Evolutionary conservation across 2,113 vertebrate species (phyloP).

Genomic region (Gnathonemus longibarbis): DNA sequence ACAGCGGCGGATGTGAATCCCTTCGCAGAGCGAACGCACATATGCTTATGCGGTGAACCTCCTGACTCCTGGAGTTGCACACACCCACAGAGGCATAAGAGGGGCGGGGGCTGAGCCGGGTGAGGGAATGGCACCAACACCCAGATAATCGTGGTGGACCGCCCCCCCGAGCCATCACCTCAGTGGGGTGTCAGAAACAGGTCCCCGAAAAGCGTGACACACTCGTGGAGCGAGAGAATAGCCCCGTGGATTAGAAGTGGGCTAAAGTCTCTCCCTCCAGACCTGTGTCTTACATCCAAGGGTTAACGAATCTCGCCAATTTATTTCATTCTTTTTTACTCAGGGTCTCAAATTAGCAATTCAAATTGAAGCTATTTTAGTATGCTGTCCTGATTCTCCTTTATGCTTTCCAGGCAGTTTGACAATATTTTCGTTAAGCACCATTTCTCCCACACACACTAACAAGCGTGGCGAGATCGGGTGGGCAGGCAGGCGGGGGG

Average conservation of each 20-base stretch:
- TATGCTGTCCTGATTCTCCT: conserved; percentile 34
- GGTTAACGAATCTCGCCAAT: conserved; percentile 21
- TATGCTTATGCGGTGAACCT: not conserved
- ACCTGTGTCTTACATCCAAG: conserved; percentile 6
- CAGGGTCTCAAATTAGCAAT: conserved; percentile 49
- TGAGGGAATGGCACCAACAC: not conserved
- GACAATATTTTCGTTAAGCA: conserved; percentile 51
- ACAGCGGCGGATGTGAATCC: not conserved
- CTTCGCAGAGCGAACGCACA: not conserved
- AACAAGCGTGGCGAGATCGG: conserved; percentile 38
- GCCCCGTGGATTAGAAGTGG: conserved; percentile 7
- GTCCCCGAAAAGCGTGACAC: conserved; percentile 47
- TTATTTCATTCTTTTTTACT: conserved; percentile 24
- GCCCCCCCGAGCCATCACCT: not conserved
- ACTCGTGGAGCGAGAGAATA: conserved; percentile 24
- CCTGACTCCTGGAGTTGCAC: not conserved
- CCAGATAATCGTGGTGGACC: not conserved
- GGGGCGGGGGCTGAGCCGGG: not conserved
- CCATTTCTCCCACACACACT: conserved; percentile 45
- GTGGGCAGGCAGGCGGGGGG: conserved; percentile 19
- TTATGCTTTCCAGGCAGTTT: conserved; percentile 48
- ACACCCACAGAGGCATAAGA: not conserved
- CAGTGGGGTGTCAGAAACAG: not conserved
- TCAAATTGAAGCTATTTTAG: conserved; percentile 41
- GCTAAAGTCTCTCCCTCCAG: not conserved